Conservation (phyloP, 1,140 invertebrate species). For the Amyelois transitella region DNA sequence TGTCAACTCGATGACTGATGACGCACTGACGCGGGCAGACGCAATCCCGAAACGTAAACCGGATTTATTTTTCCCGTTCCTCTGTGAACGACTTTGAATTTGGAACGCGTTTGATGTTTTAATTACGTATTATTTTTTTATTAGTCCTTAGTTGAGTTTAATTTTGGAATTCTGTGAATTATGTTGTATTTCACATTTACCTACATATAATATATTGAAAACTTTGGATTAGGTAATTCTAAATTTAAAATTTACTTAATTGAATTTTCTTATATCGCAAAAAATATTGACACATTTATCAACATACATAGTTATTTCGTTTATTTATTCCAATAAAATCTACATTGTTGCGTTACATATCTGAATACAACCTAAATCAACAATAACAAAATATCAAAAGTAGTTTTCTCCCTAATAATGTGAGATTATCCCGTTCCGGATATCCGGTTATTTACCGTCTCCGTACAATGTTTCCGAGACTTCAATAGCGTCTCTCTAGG, state of each 20-base stretch:
- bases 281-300: too few species aligned
- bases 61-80: not conserved
- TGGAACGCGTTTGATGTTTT: not conserved
- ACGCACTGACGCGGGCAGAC: not conserved
- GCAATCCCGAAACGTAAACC: not conserved
- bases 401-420: not conserved
- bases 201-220: too few species aligned
- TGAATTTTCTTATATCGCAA: too few species aligned
- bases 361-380: too few species aligned
- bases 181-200: too few species aligned
- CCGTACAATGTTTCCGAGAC: not conserved
- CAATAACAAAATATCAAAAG: too few species aligned
- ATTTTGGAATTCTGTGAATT: too few species aligned
- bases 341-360: too few species aligned
- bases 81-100: not conserved
- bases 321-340: too few species aligned
- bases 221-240: too few species aligned
- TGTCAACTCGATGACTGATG: constrained; percentile 3
- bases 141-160: not conserved
- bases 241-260: too few species aligned
- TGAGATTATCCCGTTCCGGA: not conserved
- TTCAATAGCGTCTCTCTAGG: not conserved
- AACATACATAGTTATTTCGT: too few species aligned
- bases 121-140: not conserved
- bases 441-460: not conserved